These are phyloP conservation scores for Drosophila vallismaia DNA, from an alignment of 2,888 invertebrate genomes.

Conservation along the genomic window DNA sequence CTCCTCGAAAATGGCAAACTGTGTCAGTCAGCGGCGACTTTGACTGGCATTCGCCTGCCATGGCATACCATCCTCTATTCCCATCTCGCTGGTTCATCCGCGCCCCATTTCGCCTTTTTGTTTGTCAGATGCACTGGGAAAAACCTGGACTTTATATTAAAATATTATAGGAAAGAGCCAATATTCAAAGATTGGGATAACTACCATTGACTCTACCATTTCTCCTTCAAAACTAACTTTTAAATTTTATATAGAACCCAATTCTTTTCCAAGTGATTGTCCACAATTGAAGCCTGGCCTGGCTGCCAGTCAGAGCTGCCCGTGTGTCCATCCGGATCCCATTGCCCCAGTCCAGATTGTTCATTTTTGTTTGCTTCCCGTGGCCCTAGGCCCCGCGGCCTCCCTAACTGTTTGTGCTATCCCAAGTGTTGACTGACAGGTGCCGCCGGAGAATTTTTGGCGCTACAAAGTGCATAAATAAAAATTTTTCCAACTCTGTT, in stretches of 20 bases:
- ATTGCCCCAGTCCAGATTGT: constrained; percentile 20
- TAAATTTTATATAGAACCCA: too few relatives aligned
- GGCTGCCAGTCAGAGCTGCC: constrained; percentile 48
- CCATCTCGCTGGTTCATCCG: constrained; percentile 29
- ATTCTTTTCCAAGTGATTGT: constrained; percentile 8
- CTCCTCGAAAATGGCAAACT: constrained; percentile 45
- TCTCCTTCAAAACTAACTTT: too few relatives aligned
- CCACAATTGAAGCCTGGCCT: constrained; percentile 37
- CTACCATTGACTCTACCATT: too few relatives aligned
- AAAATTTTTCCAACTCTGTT: constrained; percentile 60
- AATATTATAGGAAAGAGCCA: too few relatives aligned
- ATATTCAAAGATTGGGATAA: too few relatives aligned
- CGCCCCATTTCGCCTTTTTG: constrained; percentile 33
- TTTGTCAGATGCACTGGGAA: constrained; percentile 24
- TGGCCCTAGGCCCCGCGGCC: constrained; percentile 8
- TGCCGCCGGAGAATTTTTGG: constrained; percentile 75
- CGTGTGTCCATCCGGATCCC: constrained; percentile 36
- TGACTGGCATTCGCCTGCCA: constrained; percentile 45
- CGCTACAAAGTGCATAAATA: constrained; percentile 74
- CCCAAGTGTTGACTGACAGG: constrained; percentile 73
- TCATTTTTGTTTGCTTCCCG: constrained; percentile 16
- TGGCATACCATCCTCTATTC: constrained; percentile 7
- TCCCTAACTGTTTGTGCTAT: constrained; percentile 45
- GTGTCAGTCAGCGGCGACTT: constrained; percentile 51
- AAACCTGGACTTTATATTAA: not conserved